phyloP scores from a whole-genome alignment of 2,888 invertebrate species.

The Baccha elongata region DNA sequence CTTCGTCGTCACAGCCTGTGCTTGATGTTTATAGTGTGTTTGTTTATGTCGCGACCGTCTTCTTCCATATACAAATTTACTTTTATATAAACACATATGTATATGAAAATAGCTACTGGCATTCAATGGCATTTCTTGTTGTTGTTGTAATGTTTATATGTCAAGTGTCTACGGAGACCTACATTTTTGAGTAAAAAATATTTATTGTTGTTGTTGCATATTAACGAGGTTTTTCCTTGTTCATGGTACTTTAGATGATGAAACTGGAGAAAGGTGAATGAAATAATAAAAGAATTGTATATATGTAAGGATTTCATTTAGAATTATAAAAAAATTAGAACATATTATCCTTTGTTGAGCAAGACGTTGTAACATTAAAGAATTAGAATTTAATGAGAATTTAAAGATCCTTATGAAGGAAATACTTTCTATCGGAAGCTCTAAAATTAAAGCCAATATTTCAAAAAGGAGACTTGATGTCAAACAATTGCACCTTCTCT shows the following conservation, averaged over 20 bases:
- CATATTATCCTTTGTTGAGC: no score
- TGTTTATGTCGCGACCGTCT: constrained; percentile 15
- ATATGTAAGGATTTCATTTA: no score
- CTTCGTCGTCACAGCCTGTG: background rate
- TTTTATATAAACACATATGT: no score
- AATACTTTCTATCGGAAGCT: no score
- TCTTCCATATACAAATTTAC: background rate
- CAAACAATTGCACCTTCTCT: no score
- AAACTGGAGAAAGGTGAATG: background rate
- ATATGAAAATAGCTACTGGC: constrained; percentile 5
- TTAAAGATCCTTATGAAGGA: no score
- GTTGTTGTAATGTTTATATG: constrained; percentile 36
- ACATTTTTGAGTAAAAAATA: constrained; percentile 56
- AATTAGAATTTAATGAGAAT: no score
- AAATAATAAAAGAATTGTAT: background rate
- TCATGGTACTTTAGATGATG: background rate
- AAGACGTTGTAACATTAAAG: no score
- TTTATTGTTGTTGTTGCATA: constrained; percentile 61
- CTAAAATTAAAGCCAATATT: no score
- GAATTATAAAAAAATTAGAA: no score
- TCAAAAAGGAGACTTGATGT: no score
- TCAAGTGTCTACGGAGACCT: constrained; percentile 66
- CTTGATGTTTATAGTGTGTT: background rate
- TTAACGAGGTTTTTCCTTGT: constrained; percentile 44
- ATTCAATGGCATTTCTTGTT: constrained; percentile 10